These are phyloP conservation scores for Taphrorychus bicolor DNA, from an alignment of 2,888 invertebrate species.

Conservation along the genomic window DNA sequence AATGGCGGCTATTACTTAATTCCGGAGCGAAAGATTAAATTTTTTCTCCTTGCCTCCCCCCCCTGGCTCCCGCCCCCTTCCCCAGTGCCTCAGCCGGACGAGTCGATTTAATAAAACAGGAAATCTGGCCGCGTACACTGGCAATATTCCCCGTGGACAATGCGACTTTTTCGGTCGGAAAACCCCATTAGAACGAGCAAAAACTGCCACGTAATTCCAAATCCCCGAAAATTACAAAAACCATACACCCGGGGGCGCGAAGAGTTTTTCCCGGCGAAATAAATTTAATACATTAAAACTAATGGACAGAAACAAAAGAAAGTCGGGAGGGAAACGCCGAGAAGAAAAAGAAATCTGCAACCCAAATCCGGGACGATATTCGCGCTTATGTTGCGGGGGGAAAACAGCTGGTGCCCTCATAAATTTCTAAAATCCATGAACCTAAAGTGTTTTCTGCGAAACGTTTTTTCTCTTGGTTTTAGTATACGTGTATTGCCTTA, in stretches of 20 bases:
- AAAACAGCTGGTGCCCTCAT: slow-evolving; percentile 41
- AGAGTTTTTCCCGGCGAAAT: slow-evolving; percentile 13
- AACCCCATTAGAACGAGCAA: neutral
- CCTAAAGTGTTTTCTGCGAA: too few relatives aligned
- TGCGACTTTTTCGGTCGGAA: neutral
- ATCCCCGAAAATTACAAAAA: neutral
- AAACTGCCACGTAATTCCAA: neutral
- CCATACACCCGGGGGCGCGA: neutral
- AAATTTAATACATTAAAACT: slow-evolving; percentile 42
- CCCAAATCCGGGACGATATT: slow-evolving; percentile 43
- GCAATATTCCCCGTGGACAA: neutral
- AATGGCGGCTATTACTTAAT: neutral
- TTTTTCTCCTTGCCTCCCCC: too few relatives aligned
- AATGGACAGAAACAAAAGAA: slow-evolving; percentile 42
- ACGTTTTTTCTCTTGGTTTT: too few relatives aligned
- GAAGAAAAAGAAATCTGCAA: slow-evolving; percentile 46
- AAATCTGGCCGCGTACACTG: neutral
- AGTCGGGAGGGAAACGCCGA: slow-evolving; percentile 30
- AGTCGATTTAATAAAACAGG: neutral
- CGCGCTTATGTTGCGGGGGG: slow-evolving; percentile 36
- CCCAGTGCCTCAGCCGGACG: neutral
- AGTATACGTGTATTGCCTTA: too few relatives aligned
- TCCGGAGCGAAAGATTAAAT: neutral
- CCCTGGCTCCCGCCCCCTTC: too few relatives aligned
- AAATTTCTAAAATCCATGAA: slow-evolving; percentile 38